Evolutionary conservation across 2,113 vertebrate species (phyloP).

Genomic region (Pangasianodon gigas): DNA sequence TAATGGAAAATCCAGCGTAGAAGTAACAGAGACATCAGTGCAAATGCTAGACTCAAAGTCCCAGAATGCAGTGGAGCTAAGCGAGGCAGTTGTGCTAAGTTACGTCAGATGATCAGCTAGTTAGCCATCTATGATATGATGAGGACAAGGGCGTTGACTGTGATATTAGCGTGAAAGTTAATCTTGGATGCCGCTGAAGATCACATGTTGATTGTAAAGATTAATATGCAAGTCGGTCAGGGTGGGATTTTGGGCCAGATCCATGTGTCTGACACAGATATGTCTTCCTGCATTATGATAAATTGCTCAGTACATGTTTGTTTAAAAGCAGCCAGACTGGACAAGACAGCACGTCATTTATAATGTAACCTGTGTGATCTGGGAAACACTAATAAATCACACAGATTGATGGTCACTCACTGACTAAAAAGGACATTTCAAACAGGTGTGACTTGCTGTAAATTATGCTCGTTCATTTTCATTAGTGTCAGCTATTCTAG

Average conservation of each 20-base stretch:
- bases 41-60: neutral
- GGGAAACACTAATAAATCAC: neutral
- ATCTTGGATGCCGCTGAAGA: neutral
- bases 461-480: neutral
- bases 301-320: too few relatives aligned
- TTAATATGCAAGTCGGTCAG: neutral
- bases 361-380: neutral
- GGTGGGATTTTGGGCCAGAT: neutral
- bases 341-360: neutral
- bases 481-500: neutral
- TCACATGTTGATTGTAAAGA: neutral
- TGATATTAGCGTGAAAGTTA: neutral
- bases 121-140: neutral
- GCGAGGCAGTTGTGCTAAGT: neutral
- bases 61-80: neutral
- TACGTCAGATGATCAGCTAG: neutral
- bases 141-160: too few relatives aligned
- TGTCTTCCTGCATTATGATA: neutral
- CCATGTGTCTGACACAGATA: too few relatives aligned
- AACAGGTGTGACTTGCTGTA: neutral
- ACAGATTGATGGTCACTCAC: neutral
- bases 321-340: neutral
- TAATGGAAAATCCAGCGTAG: neutral
- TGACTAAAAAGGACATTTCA: neutral
- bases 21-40: rapidly evolving